Evolutionary conservation across 2,797 vertebrate species (phyloP).

Genomic region (Phrynocephalus forsythii): DNA sequence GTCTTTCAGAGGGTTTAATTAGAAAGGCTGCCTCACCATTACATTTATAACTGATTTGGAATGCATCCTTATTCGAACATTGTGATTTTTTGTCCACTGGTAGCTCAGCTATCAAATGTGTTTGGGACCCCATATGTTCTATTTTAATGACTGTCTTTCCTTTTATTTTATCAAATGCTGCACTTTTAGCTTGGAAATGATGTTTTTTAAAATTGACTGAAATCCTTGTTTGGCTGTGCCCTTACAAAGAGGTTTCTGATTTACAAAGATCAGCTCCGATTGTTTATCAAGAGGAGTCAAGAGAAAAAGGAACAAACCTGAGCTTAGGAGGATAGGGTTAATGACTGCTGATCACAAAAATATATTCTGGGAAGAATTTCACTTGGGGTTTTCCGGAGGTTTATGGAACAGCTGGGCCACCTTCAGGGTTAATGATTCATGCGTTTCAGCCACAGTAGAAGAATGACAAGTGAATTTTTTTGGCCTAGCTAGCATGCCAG

Average conservation of each 20-base stretch:
- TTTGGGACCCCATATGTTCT: constrained; percentile 10
- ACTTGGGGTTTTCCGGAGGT: not conserved
- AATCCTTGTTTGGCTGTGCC: not conserved
- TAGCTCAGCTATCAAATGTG: not conserved
- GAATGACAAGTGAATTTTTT: not conserved
- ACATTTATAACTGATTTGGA: not conserved
- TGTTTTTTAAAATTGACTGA: not conserved
- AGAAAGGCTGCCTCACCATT: constrained; percentile 29
- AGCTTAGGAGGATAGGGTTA: constrained; percentile 5
- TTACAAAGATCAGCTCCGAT: accelerated
- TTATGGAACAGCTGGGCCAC: not conserved
- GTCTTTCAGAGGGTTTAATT: constrained; percentile 26
- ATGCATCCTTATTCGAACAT: constrained; percentile 17
- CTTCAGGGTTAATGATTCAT: not conserved
- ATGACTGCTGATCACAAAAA: constrained; percentile 7
- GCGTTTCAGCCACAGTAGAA: not conserved
- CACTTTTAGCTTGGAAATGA: constrained; percentile 29
- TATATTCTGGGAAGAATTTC: not conserved
- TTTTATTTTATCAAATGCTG: constrained; percentile 23
- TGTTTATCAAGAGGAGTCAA: constrained; percentile 2
- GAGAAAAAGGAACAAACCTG: not conserved
- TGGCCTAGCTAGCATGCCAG: not conserved
- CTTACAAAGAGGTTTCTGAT: not conserved
- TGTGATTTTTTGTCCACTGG: constrained; percentile 10
- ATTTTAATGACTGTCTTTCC: constrained; percentile 8